phyloP scores from a whole-genome alignment of 2,888 invertebrate species.

The Eilema caniola region DNA sequence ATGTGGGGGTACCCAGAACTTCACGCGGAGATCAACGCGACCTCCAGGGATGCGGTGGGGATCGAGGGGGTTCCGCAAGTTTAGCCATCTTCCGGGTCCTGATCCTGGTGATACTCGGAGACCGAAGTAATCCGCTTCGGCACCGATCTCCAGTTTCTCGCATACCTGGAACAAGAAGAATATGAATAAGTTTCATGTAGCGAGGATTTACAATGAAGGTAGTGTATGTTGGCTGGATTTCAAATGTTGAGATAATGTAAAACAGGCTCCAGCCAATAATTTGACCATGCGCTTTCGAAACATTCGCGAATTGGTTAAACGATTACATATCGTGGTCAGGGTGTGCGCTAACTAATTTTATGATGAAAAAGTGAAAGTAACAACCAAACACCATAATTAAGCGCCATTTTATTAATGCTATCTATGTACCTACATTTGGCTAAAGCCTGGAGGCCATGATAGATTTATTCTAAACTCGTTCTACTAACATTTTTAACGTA shows the following conservation, averaged over 20 bases:
- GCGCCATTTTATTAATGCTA: slow-evolving; percentile 43
- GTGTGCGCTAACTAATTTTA: slow-evolving; percentile 29
- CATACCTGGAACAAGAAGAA: slow-evolving; percentile 90
- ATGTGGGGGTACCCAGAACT: slow-evolving; percentile 97
- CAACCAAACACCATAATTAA: slow-evolving; percentile 46
- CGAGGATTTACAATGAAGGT: neutral
- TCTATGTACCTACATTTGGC: slow-evolving; percentile 17
- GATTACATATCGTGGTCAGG: slow-evolving; percentile 31
- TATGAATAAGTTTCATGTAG: slow-evolving; percentile 14
- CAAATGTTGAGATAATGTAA: slow-evolving; percentile 11
- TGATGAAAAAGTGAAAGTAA: slow-evolving; percentile 44
- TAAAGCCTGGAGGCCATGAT: slow-evolving; percentile 20
- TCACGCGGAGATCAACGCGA: slow-evolving; percentile 91
- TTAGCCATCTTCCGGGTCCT: slow-evolving; percentile 94
- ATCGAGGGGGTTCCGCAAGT: slow-evolving; percentile 93
- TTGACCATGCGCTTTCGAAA: slow-evolving; percentile 36
- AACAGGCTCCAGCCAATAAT: slow-evolving; percentile 29
- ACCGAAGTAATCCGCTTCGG: slow-evolving; percentile 96
- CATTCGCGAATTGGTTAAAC: slow-evolving; percentile 30
- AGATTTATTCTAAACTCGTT: neutral
- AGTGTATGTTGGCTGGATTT: neutral
- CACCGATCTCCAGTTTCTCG: slow-evolving; percentile 93
- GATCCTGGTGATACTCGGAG: slow-evolving; percentile 87
- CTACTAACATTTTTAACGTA: neutral
- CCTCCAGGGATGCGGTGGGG: slow-evolving; percentile 90